Base-by-base conservation (phyloP, 2,888 invertebrate genomes). In the Agrotis puta region DNA sequence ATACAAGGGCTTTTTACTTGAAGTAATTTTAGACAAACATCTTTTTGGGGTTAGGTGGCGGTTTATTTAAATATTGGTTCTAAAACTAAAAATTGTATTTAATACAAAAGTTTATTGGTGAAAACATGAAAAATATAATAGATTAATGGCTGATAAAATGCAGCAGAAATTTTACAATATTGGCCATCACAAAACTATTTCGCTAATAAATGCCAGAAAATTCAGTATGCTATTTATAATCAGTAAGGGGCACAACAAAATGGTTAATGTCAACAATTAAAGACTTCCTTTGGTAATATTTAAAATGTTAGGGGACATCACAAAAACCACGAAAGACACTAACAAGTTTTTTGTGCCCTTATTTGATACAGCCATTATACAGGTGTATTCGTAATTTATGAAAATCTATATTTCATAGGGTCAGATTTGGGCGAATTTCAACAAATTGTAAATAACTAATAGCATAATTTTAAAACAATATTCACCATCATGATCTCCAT, bases 41-140 rank as follows among this genome's bases (percentile, higher is more conserved):
- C 89, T 89, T 92, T 88, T 90, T 88, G 94, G 95, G 93, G 92
- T 92, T 92, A 94, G 95, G 96, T 95, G 93, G 92, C 90, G 93
- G 93, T 95, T 95, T 94, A 94, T 95, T 95, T 93, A 92, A 93
- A 92, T 94, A 94, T 94, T 94, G 94, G 94, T 95, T 95, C 95
- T 95, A 95, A 96, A 96, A 96, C 96, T 96, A 96, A 96, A 95
- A 95, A 94, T 94, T 95, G 95, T 95, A 96, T 96, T 95, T 95
- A 95, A 96, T 96, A 96, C 96, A 96, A 96, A 96, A 95, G 94
- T 96, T 95, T 96, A 96, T 96, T 96, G 96, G 96, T 96, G 96
- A 96, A 96, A 96, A 96, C 96, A 96, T 96, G 96, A 95, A 96
- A 96, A 96, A 96, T 96, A 96, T 96, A 95, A 95, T 95, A 95